Evolutionary conservation across 2,888 invertebrate species (phyloP), one percentile per base, ranked within the genome.

Genomic region (Heliconius ismenius): DNA sequence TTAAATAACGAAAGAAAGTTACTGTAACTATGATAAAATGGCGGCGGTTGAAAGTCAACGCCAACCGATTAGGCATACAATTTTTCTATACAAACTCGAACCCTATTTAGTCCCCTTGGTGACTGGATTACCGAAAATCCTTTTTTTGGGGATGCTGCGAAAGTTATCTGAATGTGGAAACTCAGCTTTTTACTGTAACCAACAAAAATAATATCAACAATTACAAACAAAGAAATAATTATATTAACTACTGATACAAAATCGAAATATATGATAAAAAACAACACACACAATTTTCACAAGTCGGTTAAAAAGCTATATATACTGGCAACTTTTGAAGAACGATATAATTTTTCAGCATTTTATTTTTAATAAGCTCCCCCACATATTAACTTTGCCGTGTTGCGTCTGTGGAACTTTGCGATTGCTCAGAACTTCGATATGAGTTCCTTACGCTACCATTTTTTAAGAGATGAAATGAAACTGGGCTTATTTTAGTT

Each of bases 331-430:
- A 43, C 26, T 73, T 73, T 39, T 60, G 26, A 73, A 73, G 73
- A 73, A 73, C 73, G 62, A 70, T 70, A 54, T 70, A 62, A 73
- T 73, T 73, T 73, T 73, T 73, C 43, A 39, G 36, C 62, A 73
- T 76, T 76, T 72, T 76, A 76, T 76, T 72, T 76, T 76, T 76
- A 76, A 76, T 76, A 76, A 76, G 43, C 72, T 76, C 79, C 72
- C 70, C 79, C 83, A 83, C 83, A 84, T 84, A 84, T 86, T 81
- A 82, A 81, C 85, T 86, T 76, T 58, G 70, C 70, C 70, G 70
- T 70, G 70, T 70, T 70, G 58, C 72, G 77, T 74, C 86, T 85
- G 82, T 77, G 83, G 85, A 89, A 90, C 86, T 90, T 88, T 84
- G 80, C 83, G 84, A 87, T 87, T 88, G 88, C 82, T 81, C 76